Conservation (phyloP, 2,888 invertebrate genomes). For the Ophioninae sp. region DNA sequence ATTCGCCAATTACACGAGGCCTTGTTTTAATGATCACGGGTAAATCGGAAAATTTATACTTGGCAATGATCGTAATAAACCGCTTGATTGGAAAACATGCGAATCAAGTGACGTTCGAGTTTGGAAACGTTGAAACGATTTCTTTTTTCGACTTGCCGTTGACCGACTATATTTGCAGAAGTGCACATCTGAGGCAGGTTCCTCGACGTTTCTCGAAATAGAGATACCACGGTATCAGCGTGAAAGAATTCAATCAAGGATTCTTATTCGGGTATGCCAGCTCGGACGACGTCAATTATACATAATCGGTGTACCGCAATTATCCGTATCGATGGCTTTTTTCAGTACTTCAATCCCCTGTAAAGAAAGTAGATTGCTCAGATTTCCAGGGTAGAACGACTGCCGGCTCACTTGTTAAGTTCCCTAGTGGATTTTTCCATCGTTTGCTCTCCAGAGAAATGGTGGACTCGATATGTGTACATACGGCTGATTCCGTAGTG, state of each 20-base stretch:
- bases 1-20: neutral
- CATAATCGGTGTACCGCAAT: neutral
- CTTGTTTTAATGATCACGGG: neutral
- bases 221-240: neutral
- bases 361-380: neutral
- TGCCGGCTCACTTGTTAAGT: conserved; percentile 7
- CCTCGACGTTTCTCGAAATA: neutral
- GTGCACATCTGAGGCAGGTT: neutral
- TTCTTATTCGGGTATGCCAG: too few species aligned
- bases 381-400: conserved; percentile 16
- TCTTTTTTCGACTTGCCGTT: neutral
- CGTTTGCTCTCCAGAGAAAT: conserved; percentile 14
- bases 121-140: too few species aligned
- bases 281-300: neutral
- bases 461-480: conserved; percentile 8
- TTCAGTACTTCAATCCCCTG: neutral
- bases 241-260: too few species aligned
- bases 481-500: conserved; percentile 17
- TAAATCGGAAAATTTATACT: neutral
- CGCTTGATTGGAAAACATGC: neutral
- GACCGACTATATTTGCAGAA: neutral
- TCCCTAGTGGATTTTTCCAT: conserved; percentile 6
- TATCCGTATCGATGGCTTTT: neutral
- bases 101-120: neutral
- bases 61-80: neutral